phyloP scores from a whole-genome alignment of 2,888 invertebrate species.

The Ypsolopha sequella region DNA sequence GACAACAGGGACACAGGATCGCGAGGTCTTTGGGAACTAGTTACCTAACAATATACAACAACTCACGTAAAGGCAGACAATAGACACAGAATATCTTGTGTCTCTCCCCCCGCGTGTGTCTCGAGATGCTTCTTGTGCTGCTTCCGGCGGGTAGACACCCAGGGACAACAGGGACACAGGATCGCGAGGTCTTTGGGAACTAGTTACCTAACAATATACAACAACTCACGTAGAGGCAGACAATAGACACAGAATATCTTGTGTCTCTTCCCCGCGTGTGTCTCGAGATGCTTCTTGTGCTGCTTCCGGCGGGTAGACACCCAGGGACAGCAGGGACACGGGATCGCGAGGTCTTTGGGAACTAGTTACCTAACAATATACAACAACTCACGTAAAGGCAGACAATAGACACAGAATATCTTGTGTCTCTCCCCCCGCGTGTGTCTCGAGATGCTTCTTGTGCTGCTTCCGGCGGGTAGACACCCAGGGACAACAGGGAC shows the following conservation, averaged over 20 bases:
- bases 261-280: conserved; percentile 35
- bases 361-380: not conserved
- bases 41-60: no score
- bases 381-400: conserved; percentile 13
- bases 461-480: no score
- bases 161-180: no score
- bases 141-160: conserved; percentile 47
- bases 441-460: no score
- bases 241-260: conserved; percentile 57
- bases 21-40: no score
- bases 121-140: no score
- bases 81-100: conserved; percentile 53
- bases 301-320: conserved; percentile 49
- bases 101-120: conserved; percentile 32
- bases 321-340: conserved; percentile 60
- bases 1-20: no score
- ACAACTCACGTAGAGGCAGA: conserved; percentile 43
- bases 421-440: no score
- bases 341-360: conserved; percentile 30
- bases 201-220: no score
- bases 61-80: conserved; percentile 46
- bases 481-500: no score
- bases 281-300: conserved; percentile 50
- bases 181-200: no score
- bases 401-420: no score